A percentile compares a stretch with the other conserved stretches of the same genome.
phyloP scores from a whole-genome alignment of 2,888 invertebrate genomes.

The Dynastes grantii region DNA sequence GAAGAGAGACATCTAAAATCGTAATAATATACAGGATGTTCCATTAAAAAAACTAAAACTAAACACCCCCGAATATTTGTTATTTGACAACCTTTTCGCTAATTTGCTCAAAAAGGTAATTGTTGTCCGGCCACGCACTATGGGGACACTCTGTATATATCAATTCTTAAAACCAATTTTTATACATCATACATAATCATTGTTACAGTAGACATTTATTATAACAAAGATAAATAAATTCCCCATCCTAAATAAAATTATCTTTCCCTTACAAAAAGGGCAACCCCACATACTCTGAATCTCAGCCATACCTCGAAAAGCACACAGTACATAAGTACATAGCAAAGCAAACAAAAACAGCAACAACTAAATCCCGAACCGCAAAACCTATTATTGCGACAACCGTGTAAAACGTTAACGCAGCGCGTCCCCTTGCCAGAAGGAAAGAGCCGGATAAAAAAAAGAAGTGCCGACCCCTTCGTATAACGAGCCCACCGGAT shows the following conservation, averaged over 20 bases:
- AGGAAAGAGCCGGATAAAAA: neutral
- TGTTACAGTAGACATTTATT: no score
- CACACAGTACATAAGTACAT: neutral
- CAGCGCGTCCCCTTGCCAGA: conserved; percentile 58
- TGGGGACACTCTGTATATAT: no score
- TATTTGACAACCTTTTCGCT: no score
- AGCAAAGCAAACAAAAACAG: neutral
- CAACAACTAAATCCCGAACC: conserved; percentile 65
- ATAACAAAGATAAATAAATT: no score
- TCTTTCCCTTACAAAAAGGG: neutral
- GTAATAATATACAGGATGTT: no score
- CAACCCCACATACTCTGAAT: neutral
- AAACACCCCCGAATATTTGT: no score
- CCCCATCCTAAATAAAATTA: neutral
- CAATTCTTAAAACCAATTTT: no score
- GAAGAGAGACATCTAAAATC: no score
- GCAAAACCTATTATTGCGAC: conserved; percentile 64
- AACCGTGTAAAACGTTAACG: conserved; percentile 69
- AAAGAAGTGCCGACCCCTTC: conserved; percentile 50
- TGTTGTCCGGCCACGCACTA: no score
- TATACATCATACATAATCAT: no score
- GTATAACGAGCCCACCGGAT: conserved; percentile 50
- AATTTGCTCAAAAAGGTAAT: no score
- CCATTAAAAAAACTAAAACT: no score
- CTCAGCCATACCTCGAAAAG: neutral